These are phyloP conservation scores for Sisyra terminalis DNA, from an alignment of 2,888 invertebrate genomes.

Conservation along the genomic window DNA sequence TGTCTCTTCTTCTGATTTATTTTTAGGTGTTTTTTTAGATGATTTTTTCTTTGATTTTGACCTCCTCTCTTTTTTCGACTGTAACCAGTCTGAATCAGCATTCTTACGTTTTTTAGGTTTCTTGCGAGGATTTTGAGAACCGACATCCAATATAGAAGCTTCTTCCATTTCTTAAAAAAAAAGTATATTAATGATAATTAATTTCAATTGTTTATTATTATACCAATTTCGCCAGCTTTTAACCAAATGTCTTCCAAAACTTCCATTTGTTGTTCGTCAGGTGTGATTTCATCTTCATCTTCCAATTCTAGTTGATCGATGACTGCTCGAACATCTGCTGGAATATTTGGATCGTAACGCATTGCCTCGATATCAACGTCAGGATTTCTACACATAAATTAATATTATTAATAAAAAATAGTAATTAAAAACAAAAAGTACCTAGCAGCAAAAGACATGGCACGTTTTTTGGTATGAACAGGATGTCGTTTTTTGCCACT, in stretches of 20 bases:
- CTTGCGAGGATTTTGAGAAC: constrained; percentile 27
- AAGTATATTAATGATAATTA: constrained; percentile 3
- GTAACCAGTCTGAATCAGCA: constrained; percentile 6
- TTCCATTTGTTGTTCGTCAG: constrained; percentile 56
- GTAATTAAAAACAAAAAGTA: background rate
- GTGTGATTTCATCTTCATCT: constrained; percentile 32
- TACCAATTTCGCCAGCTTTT: constrained; percentile 63
- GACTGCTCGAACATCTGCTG: constrained; percentile 36
- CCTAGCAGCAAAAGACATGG: constrained; percentile 8
- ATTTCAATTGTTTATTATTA: constrained; percentile 10
- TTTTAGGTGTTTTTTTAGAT: constrained; percentile 13
- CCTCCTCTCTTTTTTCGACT: constrained; percentile 11
- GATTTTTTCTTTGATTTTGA: constrained; percentile 16
- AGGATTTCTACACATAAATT: constrained; percentile 13
- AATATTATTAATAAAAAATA: background rate
- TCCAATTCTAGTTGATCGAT: constrained; percentile 33
- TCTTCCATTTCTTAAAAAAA: constrained; percentile 29
- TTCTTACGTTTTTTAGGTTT: constrained; percentile 16
- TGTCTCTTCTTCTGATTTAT: background rate
- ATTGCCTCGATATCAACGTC: constrained; percentile 16
- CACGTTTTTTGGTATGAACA: constrained; percentile 33
- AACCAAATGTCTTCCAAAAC: constrained; percentile 64
- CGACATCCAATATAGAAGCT: constrained; percentile 33
- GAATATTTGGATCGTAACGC: constrained; percentile 29
- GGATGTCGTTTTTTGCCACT: constrained; percentile 49